Percentiles rank a stretch among this genome's conserved stretches.
Evolutionary conservation across 2,888 invertebrate genomes (phyloP).

Genomic region (Lochmaea capreae): DNA sequence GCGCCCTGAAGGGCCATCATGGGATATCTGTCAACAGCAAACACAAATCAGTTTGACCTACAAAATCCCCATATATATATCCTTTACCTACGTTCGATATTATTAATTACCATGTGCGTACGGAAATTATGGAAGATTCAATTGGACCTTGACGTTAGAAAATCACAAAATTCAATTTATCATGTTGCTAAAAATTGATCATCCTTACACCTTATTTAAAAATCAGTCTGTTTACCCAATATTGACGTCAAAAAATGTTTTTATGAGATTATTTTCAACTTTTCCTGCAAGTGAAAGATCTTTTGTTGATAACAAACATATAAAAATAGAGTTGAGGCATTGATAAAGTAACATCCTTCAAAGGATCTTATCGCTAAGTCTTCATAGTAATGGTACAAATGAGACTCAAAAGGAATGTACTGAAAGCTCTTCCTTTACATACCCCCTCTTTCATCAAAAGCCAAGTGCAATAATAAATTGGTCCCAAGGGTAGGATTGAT

Average conservation of each 20-base stretch:
- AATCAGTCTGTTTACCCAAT: too few relatives aligned
- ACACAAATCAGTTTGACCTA: conserved; percentile 61
- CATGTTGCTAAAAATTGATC: too few relatives aligned
- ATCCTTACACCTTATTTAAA: too few relatives aligned
- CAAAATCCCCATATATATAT: conserved; percentile 60
- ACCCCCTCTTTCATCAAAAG: background rate
- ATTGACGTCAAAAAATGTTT: too few relatives aligned
- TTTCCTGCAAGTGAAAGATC: too few relatives aligned
- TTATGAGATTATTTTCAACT: too few relatives aligned
- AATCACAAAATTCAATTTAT: background rate
- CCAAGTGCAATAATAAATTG: background rate
- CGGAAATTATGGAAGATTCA: background rate
- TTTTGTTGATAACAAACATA: too few relatives aligned
- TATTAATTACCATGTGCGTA: conserved; percentile 54
- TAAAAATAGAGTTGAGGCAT: too few relatives aligned
- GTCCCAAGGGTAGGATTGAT: background rate
- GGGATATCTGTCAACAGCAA: conserved; percentile 58
- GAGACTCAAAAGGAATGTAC: background rate
- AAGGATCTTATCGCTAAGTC: too few relatives aligned
- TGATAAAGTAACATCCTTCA: too few relatives aligned
- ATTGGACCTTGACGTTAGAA: background rate
- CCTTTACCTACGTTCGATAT: conserved; percentile 48
- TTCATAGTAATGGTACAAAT: background rate
- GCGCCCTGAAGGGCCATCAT: conserved; percentile 34
- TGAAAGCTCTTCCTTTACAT: background rate